phyloP scores from a whole-genome alignment of 1,140 invertebrate species.

The Asbolus verrucosus region DNA sequence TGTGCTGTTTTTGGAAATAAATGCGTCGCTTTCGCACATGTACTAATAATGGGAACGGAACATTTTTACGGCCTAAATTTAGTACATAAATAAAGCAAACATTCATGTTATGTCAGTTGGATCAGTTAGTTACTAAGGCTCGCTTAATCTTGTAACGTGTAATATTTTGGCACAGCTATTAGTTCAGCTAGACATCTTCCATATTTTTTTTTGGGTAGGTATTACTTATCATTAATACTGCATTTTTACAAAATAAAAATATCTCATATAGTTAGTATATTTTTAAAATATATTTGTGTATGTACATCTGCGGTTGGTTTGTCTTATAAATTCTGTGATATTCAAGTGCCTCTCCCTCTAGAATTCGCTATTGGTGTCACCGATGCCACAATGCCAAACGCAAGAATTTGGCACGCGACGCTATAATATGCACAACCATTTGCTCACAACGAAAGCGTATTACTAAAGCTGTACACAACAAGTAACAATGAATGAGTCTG shows the following conservation, averaged over 20 bases:
- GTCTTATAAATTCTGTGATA: conserved; percentile 35
- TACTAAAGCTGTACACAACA: conserved; percentile 63
- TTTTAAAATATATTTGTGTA: conserved; percentile 60
- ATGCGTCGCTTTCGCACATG: not conserved
- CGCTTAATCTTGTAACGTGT: conserved; percentile 6
- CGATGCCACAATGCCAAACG: conserved; percentile 58
- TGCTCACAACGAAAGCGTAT: conserved; percentile 55
- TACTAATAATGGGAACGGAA: not conserved
- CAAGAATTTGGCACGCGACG: conserved; percentile 56
- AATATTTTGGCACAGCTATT: conserved; percentile 57
- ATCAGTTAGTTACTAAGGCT: conserved; percentile 21
- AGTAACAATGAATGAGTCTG: conserved; percentile 57
- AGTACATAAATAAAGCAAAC: conserved; percentile 18
- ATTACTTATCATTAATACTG: conserved; percentile 48
- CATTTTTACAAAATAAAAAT: conserved; percentile 50
- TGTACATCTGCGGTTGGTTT: conserved; percentile 55
- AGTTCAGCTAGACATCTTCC: conserved; percentile 43
- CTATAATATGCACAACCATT: conserved; percentile 64
- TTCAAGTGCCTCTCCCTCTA: conserved; percentile 62
- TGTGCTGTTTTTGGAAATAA: not conserved
- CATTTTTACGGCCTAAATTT: not conserved
- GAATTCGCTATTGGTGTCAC: conserved; percentile 60
- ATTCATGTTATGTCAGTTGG: conserved; percentile 17
- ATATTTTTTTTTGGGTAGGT: conserved; percentile 40
- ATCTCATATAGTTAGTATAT: conserved; percentile 41